Percentiles rank a stretch among this genome's conserved stretches.
Evolutionary conservation across 2,113 vertebrate genomes (phyloP).

Genomic region (Helogale parvula): DNA sequence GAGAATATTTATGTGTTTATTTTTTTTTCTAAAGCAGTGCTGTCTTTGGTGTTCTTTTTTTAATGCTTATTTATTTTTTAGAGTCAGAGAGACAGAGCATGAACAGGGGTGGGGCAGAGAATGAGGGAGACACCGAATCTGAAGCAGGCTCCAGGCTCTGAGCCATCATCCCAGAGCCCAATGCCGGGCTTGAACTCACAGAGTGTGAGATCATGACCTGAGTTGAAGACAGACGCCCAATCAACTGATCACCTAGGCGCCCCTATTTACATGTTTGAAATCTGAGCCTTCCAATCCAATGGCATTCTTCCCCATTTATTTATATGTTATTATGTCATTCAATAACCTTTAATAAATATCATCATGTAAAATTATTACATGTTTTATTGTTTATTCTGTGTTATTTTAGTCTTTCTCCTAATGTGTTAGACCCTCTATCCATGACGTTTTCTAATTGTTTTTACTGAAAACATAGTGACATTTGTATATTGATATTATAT

Average conservation of each 20-base stretch:
- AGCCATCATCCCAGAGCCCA: too few relatives aligned
- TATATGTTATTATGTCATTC: background rate
- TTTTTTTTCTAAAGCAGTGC: too few relatives aligned
- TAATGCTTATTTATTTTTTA: too few relatives aligned
- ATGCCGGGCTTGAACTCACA: too few relatives aligned
- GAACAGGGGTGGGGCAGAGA: too few relatives aligned
- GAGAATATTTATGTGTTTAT: background rate
- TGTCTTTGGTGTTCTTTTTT: too few relatives aligned
- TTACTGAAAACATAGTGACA: background rate
- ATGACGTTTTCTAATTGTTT: background rate
- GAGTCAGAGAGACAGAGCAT: too few relatives aligned
- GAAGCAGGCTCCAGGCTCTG: too few relatives aligned
- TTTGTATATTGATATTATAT: background rate
- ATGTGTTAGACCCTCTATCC: background rate
- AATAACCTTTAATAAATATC: background rate
- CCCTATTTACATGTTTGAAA: background rate
- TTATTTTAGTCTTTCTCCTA: background rate
- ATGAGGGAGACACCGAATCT: too few relatives aligned
- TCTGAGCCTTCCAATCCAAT: background rate
- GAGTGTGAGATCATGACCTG: too few relatives aligned
- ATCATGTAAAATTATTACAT: background rate
- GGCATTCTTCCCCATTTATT: background rate
- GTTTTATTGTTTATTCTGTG: slow-evolving; percentile 11
- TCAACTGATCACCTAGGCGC: too few relatives aligned
- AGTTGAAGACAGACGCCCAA: too few relatives aligned